phyloP scores from a whole-genome alignment of 2,113 vertebrate genomes.

The Macquaria ambigua region DNA sequence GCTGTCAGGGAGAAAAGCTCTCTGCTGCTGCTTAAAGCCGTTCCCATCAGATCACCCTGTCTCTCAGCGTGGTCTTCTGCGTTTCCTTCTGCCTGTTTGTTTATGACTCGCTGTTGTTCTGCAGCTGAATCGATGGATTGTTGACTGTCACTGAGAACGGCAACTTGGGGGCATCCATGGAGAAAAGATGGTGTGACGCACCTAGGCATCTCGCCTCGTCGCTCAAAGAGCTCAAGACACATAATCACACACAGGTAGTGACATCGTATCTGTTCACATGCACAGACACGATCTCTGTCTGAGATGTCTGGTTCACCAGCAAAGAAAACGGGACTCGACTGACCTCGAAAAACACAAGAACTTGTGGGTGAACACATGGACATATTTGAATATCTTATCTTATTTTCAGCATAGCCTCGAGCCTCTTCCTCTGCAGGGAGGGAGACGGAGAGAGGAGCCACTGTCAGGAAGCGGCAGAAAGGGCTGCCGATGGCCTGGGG shows the following conservation, averaged over 20 bases:
- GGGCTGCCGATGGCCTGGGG: slow-evolving; percentile 62
- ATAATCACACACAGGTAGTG: slow-evolving; percentile 4
- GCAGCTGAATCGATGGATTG: slow-evolving; percentile 62
- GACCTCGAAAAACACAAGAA: slow-evolving; percentile 57
- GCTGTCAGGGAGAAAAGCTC: slow-evolving; percentile 34
- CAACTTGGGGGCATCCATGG: slow-evolving; percentile 38
- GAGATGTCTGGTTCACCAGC: slow-evolving; percentile 50
- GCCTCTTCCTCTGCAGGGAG: slow-evolving; percentile 63
- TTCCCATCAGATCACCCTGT: slow-evolving; percentile 30
- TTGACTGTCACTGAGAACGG: slow-evolving; percentile 56
- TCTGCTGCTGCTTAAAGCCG: slow-evolving; percentile 17
- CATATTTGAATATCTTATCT: slow-evolving; percentile 78
- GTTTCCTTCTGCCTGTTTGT: slow-evolving; percentile 60
- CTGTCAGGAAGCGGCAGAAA: slow-evolving; percentile 61
- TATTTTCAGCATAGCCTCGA: slow-evolving; percentile 74
- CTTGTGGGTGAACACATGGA: slow-evolving; percentile 64
- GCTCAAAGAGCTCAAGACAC: slow-evolving; percentile 11
- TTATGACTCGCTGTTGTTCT: slow-evolving; percentile 46
- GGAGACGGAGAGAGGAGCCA: slow-evolving; percentile 49
- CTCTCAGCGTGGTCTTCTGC: slow-evolving; percentile 45
- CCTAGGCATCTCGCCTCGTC: slow-evolving; percentile 20
- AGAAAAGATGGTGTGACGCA: slow-evolving; percentile 16
- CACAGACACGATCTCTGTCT: neutral
- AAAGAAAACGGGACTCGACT: slow-evolving; percentile 41
- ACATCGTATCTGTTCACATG: too few relatives aligned